Evolutionary conservation across 2,888 invertebrate genomes (phyloP).

Genomic region (Selenia dentaria): DNA sequence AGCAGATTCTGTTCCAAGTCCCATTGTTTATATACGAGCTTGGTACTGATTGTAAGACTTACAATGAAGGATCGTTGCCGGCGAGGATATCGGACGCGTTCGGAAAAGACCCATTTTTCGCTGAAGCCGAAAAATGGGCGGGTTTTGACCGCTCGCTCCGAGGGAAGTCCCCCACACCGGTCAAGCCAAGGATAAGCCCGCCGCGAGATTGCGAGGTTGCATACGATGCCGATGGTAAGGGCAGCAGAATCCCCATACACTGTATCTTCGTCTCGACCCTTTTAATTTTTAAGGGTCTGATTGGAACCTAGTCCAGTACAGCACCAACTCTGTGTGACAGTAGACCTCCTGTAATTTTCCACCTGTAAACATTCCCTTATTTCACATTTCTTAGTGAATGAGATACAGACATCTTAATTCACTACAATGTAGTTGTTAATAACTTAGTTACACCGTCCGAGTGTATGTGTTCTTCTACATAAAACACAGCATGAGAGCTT

Average conservation of each 20-base stretch:
- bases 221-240: constrained; percentile 90
- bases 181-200: constrained; percentile 88
- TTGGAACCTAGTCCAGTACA: constrained; percentile 23
- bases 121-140: constrained; percentile 80
- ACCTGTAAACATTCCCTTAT: constrained; percentile 29
- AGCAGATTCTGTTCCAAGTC: constrained; percentile 36
- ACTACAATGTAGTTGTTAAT: constrained; percentile 46
- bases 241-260: constrained; percentile 67
- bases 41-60: constrained; percentile 76
- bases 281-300: constrained; percentile 32
- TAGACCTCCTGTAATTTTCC: constrained; percentile 44
- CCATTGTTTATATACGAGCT: constrained; percentile 37
- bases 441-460: constrained; percentile 46
- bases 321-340: constrained; percentile 41
- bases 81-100: constrained; percentile 76
- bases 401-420: constrained; percentile 67
- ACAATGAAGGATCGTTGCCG: constrained; percentile 74
- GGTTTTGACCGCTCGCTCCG: constrained; percentile 85
- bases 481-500: constrained; percentile 34
- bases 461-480: constrained; percentile 72
- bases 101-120: constrained; percentile 80
- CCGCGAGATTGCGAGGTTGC: constrained; percentile 89
- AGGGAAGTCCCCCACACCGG: constrained; percentile 87
- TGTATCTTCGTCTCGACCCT: constrained; percentile 73
- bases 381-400: constrained; percentile 55